These are phyloP conservation scores for Dione vanillae DNA, from an alignment of 2,888 invertebrate genomes.

Conservation along the genomic window DNA sequence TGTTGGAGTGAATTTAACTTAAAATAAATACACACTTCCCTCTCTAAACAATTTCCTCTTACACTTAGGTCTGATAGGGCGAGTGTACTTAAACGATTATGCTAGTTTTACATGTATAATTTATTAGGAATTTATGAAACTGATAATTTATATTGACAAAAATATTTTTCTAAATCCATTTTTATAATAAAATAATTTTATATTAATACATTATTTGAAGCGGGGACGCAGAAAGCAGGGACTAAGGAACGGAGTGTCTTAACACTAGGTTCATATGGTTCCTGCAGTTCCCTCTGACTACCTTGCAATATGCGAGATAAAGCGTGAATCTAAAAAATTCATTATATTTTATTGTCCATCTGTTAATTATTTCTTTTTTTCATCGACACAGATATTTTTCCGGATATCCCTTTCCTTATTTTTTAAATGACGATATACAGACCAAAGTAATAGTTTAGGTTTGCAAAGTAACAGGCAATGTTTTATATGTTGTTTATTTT, in stretches of 20 bases:
- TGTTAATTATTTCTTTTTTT: neutral
- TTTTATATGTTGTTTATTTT: neutral
- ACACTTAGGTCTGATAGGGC: conserved; percentile 57
- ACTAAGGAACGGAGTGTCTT: too few relatives aligned
- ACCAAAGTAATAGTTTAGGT: too few relatives aligned
- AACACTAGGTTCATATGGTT: too few relatives aligned
- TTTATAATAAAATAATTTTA: too few relatives aligned
- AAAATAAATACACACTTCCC: conserved; percentile 34
- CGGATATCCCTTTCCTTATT: too few relatives aligned
- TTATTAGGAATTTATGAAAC: neutral
- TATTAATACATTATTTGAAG: too few relatives aligned
- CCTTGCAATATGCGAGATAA: neutral
- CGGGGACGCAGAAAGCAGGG: too few relatives aligned
- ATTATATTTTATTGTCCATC: too few relatives aligned
- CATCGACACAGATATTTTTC: too few relatives aligned
- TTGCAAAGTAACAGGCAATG: neutral
- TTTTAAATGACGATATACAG: too few relatives aligned
- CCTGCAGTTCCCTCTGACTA: too few relatives aligned
- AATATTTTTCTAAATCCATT: neutral
- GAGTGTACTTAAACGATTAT: conserved; percentile 37
- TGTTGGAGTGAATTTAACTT: conserved; percentile 14
- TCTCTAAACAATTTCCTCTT: conserved; percentile 64
- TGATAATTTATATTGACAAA: too few relatives aligned
- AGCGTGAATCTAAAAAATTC: neutral
- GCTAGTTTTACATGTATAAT: conserved; percentile 7